A percentile compares a stretch with the other conserved stretches of the same genome.
Evolutionary conservation across 2,888 invertebrate species (phyloP).

Genomic region (Agrochola lota): DNA sequence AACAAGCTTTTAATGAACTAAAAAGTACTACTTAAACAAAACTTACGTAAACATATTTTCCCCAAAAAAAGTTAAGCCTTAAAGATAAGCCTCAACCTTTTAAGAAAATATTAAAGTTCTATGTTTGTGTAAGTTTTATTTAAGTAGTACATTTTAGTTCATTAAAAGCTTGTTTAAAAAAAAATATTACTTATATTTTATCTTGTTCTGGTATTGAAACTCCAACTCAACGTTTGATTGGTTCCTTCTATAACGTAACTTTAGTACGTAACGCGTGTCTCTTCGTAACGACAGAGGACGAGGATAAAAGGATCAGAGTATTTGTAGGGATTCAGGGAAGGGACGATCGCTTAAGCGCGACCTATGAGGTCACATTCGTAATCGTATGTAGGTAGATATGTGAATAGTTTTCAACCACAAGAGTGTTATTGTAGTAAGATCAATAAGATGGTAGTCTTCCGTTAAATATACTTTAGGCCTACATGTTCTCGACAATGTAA

Average conservation of each 20-base stretch:
- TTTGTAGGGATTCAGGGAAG: constrained; percentile 41
- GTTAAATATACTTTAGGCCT: neutral
- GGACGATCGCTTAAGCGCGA: constrained; percentile 1
- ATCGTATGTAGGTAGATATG: neutral
- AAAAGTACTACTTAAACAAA: too few species aligned
- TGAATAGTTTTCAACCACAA: neutral
- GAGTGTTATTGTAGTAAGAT: neutral
- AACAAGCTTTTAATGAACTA: too few species aligned
- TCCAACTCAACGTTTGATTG: neutral
- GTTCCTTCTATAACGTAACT: neutral
- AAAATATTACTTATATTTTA: too few species aligned
- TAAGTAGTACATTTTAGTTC: too few species aligned
- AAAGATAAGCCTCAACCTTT: too few species aligned
- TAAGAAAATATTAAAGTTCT: too few species aligned
- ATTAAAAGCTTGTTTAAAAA: too few species aligned
- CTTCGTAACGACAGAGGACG: constrained; percentile 4
- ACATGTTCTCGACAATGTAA: neutral
- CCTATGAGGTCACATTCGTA: neutral
- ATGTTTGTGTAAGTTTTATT: too few species aligned
- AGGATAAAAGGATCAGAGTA: constrained; percentile 50
- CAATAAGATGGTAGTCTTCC: neutral
- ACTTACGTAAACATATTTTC: too few species aligned
- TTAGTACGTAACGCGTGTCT: constrained; percentile 1
- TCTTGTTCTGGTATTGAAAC: too few species aligned
- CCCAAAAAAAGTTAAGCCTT: too few species aligned